These are phyloP conservation scores for Pempheris klunzingeri DNA, from an alignment of 2,797 vertebrate genomes.

Conservation along the genomic window DNA sequence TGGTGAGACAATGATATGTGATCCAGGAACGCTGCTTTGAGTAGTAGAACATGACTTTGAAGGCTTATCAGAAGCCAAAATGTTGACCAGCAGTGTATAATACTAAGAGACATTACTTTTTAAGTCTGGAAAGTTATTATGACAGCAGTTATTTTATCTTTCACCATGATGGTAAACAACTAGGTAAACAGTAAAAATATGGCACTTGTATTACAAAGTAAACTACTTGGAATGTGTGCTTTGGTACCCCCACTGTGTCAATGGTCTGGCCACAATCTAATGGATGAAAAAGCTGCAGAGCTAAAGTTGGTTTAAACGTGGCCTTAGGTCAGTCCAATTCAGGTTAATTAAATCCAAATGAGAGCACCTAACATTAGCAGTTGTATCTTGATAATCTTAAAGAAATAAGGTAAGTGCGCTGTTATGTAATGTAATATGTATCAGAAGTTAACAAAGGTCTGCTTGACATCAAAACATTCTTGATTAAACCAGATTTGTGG, in stretches of 20 bases:
- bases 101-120: neutral
- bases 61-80: neutral
- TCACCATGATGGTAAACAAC: no score
- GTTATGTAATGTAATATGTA: conserved; percentile 7
- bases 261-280: neutral
- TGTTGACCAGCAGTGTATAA: neutral
- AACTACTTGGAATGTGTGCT: neutral
- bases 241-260: neutral
- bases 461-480: conserved; percentile 15
- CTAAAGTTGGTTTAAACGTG: neutral
- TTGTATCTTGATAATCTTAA: conserved; percentile 7
- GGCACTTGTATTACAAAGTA: neutral
- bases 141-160: conserved; percentile 1
- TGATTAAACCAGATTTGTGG: conserved; percentile 25
- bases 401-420: neutral
- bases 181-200: neutral
- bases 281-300: neutral
- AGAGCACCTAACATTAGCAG: conserved; percentile 3
- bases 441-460: conserved; percentile 10
- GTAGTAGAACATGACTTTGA: neutral
- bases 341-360: conserved; percentile 19
- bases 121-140: neutral
- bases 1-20: conserved; percentile 4
- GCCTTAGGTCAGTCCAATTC: neutral
- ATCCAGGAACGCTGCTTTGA: neutral